phyloP scores from a whole-genome alignment of 2,113 vertebrate species.

The Drymodes brunneopygia region DNA sequence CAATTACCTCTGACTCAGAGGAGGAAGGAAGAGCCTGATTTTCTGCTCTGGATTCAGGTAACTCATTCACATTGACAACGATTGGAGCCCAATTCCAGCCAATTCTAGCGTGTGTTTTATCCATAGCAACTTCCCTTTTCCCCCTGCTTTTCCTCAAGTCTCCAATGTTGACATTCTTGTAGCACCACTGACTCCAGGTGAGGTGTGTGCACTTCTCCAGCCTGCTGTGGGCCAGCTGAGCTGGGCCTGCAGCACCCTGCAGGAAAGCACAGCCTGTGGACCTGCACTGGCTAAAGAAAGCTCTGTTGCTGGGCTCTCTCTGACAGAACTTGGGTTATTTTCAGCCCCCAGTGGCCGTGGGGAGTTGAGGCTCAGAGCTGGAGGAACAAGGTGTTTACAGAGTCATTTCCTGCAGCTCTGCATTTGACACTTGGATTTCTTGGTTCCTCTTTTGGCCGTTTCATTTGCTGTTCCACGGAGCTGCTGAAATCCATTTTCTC shows the following conservation, averaged over 20 bases:
- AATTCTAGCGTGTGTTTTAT: fast-evolving
- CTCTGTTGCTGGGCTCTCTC: neutral
- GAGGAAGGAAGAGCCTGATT: neutral
- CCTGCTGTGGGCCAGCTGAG: neutral
- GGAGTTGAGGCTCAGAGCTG: neutral
- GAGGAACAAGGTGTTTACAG: slow-evolving; percentile 38
- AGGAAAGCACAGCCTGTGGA: slow-evolving; percentile 26
- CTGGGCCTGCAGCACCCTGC: neutral
- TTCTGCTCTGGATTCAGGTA: neutral
- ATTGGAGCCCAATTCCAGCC: neutral
- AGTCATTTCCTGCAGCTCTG: slow-evolving; percentile 17
- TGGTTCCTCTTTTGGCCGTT: neutral
- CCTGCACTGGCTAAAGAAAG: slow-evolving; percentile 49
- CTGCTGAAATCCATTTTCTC: neutral
- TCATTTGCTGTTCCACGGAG: neutral
- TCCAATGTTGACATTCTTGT: neutral
- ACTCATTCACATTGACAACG: neutral
- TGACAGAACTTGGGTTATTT: slow-evolving; percentile 15
- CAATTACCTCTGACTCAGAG: neutral
- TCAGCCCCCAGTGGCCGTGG: neutral
- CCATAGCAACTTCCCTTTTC: neutral
- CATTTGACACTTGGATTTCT: neutral
- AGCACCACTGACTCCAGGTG: neutral
- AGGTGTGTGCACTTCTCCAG: neutral
- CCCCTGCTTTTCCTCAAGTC: neutral